A percentile compares a stretch with the other conserved stretches of the same genome.
phyloP scores from a whole-genome alignment of 2,797 vertebrate species.

The Tragelaphus oryx region DNA sequence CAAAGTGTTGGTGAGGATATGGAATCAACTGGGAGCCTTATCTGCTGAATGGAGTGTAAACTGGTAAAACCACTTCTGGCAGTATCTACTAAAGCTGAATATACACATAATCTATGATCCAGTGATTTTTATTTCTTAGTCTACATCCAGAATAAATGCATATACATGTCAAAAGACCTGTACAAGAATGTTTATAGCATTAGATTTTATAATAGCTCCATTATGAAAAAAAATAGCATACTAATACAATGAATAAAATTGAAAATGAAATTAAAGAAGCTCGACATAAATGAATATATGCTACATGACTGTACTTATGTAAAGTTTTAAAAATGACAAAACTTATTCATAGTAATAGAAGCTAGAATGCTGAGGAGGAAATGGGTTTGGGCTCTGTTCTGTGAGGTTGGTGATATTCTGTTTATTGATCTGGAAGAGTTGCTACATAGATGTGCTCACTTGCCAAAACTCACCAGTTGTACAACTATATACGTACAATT shows the following conservation, averaged over 20 bases:
- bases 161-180: neutral
- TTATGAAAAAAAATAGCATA: neutral
- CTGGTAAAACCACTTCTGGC: neutral
- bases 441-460: neutral
- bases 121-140: neutral
- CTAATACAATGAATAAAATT: neutral
- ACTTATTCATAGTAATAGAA: neutral
- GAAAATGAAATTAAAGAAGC: neutral
- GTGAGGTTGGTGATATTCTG: neutral
- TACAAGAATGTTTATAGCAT: neutral
- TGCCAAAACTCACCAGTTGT: neutral
- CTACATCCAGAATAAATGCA: neutral
- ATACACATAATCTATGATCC: neutral
- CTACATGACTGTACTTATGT: neutral
- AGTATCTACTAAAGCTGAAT: neutral
- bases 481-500: neutral
- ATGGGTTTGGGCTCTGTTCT: neutral
- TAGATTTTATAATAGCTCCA: neutral
- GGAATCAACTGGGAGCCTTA: neutral
- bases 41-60: neutral
- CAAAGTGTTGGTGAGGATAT: neutral
- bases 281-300: neutral
- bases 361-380: neutral
- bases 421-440: neutral
- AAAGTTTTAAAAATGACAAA: neutral